Conservation (phyloP, 2,113 vertebrate species). For the Hydrochoerus hydrochaeris region DNA sequence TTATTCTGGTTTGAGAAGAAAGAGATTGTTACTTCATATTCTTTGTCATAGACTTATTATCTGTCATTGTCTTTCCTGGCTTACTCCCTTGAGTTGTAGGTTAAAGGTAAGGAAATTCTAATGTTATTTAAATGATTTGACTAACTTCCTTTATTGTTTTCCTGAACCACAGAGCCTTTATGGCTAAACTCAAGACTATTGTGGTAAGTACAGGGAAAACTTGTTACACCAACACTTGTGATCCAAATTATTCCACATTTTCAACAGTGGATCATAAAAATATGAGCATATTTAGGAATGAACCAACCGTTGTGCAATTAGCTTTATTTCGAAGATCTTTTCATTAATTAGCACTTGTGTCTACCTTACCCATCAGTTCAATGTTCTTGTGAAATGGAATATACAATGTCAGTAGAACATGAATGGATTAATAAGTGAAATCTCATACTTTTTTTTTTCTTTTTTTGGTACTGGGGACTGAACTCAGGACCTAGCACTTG, state of each 20-base stretch:
- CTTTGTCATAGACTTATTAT: background rate
- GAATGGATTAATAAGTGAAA: background rate
- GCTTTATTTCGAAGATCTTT: background rate
- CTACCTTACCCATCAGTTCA: slow-evolving; percentile 19
- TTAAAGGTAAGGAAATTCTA: background rate
- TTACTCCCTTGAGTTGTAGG: background rate
- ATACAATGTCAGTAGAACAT: background rate
- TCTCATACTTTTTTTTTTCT: background rate
- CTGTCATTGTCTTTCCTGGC: background rate
- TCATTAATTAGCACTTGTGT: slow-evolving; percentile 16
- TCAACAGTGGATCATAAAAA: background rate
- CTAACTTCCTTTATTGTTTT: background rate
- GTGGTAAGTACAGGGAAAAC: background rate
- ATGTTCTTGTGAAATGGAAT: background rate
- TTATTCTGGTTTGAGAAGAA: slow-evolving; percentile 16
- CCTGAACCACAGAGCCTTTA: background rate
- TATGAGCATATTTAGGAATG: background rate
- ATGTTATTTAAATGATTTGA: background rate
- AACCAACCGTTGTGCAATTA: background rate
- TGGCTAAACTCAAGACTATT: background rate
- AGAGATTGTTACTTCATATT: background rate
- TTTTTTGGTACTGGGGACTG: too few relatives aligned
- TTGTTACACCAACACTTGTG: background rate
- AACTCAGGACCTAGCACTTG: too few relatives aligned
- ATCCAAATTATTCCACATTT: background rate